Conservation (phyloP, 2,797 vertebrate genomes). For the Peromyscus aztecus region DNA sequence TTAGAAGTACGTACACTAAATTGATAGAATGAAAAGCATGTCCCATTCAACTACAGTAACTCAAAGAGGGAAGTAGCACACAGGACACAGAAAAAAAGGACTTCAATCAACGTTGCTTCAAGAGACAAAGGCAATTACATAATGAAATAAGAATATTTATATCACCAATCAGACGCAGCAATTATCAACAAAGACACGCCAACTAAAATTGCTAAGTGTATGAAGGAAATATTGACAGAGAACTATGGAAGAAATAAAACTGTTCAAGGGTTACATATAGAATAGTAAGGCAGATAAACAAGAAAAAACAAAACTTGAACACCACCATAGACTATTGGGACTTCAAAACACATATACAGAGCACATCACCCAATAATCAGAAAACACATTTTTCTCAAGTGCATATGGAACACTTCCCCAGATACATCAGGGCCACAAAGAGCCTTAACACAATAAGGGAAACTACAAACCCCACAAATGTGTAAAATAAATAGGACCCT, state of each 20-base stretch:
- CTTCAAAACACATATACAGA: neutral
- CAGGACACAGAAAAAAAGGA: neutral
- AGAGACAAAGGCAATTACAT: slow-evolving; percentile 7
- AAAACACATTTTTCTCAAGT: neutral
- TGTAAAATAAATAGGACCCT: neutral
- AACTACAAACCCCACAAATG: neutral
- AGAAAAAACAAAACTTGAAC: slow-evolving; percentile 1
- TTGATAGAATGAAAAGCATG: slow-evolving; percentile 24
- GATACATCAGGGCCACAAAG: neutral
- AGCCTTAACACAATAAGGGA: neutral
- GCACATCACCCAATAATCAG: neutral
- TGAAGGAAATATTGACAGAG: neutral
- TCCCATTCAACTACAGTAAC: neutral
- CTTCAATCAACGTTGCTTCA: neutral
- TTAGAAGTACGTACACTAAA: neutral
- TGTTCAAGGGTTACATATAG: neutral
- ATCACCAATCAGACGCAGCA: neutral
- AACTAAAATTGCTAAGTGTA: neutral
- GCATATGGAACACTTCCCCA: neutral
- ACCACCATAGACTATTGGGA: neutral
- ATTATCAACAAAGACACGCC: neutral
- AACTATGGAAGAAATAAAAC: slow-evolving; percentile 5
- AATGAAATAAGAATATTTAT: neutral
- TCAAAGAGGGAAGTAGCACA: neutral
- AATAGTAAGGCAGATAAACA: neutral